phyloP scores from a whole-genome alignment of 2,797 vertebrate species.

The Sebastes kiyomatsui region DNA sequence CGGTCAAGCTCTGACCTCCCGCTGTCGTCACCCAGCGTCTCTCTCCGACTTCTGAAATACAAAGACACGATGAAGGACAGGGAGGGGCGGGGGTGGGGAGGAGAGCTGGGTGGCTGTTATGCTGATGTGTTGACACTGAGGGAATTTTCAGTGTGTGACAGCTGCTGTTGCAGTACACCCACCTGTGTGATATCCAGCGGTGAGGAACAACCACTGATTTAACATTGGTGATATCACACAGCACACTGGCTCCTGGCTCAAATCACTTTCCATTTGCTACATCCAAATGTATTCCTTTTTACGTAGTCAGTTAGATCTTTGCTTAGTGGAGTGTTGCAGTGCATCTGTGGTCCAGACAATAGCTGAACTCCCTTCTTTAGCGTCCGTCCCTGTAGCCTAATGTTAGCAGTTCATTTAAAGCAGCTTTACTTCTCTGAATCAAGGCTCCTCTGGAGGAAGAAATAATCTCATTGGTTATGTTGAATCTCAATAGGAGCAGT shows the following conservation, averaged over 20 bases:
- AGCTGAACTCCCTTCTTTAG: background rate
- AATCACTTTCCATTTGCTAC: background rate
- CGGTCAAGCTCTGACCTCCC: constrained; percentile 58
- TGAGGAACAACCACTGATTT: background rate
- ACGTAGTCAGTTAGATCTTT: background rate
- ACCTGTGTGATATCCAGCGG: constrained; percentile 22
- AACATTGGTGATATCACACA: background rate
- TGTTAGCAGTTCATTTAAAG: constrained; percentile 40
- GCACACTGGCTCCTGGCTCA: background rate
- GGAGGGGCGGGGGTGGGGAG: background rate
- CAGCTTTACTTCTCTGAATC: constrained; percentile 25
- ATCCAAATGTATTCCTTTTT: background rate
- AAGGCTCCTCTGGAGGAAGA: background rate
- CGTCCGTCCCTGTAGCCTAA: background rate
- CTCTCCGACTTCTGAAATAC: constrained; percentile 46
- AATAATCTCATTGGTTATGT: constrained; percentile 35
- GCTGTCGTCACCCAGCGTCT: constrained; percentile 67
- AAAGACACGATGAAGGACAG: constrained; percentile 61
- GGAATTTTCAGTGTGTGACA: constrained; percentile 17
- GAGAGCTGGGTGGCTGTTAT: background rate
- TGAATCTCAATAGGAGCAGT: constrained; percentile 5
- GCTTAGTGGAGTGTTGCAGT: background rate
- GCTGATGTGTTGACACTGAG: constrained; percentile 50
- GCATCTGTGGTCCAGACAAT: background rate
- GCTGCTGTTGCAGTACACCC: constrained; percentile 29